Evolutionary conservation across 2,113 vertebrate species (phyloP).

Genomic region (Eublepharis macularius): DNA sequence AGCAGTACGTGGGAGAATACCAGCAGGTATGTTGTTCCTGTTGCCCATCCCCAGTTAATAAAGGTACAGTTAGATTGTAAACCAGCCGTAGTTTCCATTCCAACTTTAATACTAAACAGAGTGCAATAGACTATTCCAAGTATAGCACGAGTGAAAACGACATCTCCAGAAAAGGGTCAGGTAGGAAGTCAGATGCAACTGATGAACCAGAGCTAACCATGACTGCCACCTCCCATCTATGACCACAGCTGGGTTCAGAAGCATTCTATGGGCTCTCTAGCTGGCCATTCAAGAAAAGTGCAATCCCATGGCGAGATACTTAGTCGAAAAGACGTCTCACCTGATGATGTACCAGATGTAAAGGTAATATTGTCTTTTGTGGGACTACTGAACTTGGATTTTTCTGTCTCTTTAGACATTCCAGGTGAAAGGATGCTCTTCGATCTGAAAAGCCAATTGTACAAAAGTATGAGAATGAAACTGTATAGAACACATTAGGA

Average conservation of each 20-base stretch:
- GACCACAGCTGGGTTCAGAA: background rate
- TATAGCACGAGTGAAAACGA: background rate
- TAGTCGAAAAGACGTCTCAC: constrained; percentile 66
- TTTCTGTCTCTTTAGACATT: constrained; percentile 93
- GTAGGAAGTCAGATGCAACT: background rate
- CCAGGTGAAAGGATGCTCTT: constrained; percentile 95
- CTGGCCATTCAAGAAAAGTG: background rate
- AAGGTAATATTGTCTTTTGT: constrained; percentile 92
- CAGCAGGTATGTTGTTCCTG: too few relatives aligned
- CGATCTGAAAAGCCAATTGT: constrained; percentile 77
- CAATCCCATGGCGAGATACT: background rate
- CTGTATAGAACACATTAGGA: background rate
- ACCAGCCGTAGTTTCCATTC: background rate
- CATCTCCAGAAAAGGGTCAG: background rate
- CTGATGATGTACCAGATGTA: constrained; percentile 96
- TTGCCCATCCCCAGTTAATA: background rate
- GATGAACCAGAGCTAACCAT: background rate
- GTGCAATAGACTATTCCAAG: background rate
- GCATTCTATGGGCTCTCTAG: background rate
- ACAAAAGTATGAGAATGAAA: background rate
- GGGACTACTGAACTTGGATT: constrained; percentile 82
- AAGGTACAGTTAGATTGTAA: background rate
- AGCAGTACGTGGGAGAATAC: background rate
- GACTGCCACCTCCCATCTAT: background rate
- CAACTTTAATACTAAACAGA: background rate